Evolutionary conservation across 1,140 invertebrate species (phyloP).

Genomic region (Araneus ventricosus): DNA sequence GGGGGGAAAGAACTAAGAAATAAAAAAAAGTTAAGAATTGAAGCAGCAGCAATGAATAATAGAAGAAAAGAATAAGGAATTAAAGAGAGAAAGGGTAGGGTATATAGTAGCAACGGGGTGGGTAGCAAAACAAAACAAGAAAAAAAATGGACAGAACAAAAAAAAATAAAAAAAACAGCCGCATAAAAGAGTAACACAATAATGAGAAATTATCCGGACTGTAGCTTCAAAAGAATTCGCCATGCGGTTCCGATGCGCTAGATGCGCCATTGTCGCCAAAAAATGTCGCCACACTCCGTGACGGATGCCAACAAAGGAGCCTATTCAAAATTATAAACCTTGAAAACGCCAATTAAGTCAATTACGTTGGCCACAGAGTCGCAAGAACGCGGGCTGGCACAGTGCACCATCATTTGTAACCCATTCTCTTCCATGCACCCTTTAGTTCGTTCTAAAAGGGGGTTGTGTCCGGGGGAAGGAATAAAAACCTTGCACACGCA

Average conservation of each 20-base stretch:
- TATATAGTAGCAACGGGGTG: neutral
- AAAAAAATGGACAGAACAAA: neutral
- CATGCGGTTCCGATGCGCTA: conserved; percentile 67
- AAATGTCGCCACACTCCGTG: conserved; percentile 67
- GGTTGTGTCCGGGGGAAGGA: neutral
- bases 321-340: conserved; percentile 70
- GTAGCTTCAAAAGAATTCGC: conserved; percentile 47
- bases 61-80: conserved; percentile 56
- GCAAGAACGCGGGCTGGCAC: neutral
- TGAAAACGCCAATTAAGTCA: conserved; percentile 73
- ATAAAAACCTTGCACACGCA: conserved; percentile 42
- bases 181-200: conserved; percentile 44
- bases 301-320: conserved; percentile 57
- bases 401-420: conserved; percentile 60
- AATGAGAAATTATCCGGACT: conserved; percentile 67
- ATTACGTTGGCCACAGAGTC: conserved; percentile 43
- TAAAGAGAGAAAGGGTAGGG: conserved; percentile 62
- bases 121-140: neutral
- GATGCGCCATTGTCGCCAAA: conserved; percentile 70
- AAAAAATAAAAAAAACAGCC: neutral
- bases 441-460: conserved; percentile 11
- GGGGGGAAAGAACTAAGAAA: neutral
- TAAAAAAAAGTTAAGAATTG: conserved; percentile 26
- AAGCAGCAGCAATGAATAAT: conserved; percentile 61
- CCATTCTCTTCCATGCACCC: conserved; percentile 18